Evolutionary conservation across 2,797 vertebrate species (phyloP), one percentile per base, ranked within the genome.

Genomic region (Acrossocheilus fasciatus): DNA sequence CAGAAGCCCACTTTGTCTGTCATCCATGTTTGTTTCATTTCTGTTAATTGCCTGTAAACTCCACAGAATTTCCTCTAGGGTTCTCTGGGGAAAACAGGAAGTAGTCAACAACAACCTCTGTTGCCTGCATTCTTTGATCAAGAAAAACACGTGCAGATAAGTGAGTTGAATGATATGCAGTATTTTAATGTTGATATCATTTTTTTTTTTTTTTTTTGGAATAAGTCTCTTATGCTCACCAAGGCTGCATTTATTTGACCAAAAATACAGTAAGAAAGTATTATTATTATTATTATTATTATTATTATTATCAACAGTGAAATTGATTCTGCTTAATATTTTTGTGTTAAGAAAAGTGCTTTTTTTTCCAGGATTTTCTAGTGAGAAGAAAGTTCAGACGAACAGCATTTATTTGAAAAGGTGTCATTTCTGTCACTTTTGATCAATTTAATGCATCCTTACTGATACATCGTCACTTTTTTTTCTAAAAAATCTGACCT

Each of bases 41-140:
- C 34, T 43, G n/a, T 43, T 74, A 82, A 87, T 84, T 84, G 54
- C 64, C 77, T 26, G 36, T 79, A 81, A 82, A 77, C 81, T 69
- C 52, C 59, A 50, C 41, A 7, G n/a, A 30, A 18, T 54, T 86
- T 88, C 69, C 68, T 82, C 20, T 52, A 82, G 89, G 62, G 45
- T 70, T 88, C 75, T 26, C 23, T 64, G 15, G 76, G 36, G 68
- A 81, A 83, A 85, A 41, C 79, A 85, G 86, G 86, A 89, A 86
- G 62, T 79, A 66, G 64, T 26, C 34, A 81, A 76, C 62, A 80
- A n/a, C 75, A 73, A 76, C 72, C 83, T 84, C 83, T 84, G 70
- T 57, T 82, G 74, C 81, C 72, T 18, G 54, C 50, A 82, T 88
- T 88, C 76, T 84, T 77, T 82, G 59, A 52, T 30, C 76, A 26